phyloP scores from a whole-genome alignment of 2,888 invertebrate genomes.

The Stenoptilia bipunctidactyla region DNA sequence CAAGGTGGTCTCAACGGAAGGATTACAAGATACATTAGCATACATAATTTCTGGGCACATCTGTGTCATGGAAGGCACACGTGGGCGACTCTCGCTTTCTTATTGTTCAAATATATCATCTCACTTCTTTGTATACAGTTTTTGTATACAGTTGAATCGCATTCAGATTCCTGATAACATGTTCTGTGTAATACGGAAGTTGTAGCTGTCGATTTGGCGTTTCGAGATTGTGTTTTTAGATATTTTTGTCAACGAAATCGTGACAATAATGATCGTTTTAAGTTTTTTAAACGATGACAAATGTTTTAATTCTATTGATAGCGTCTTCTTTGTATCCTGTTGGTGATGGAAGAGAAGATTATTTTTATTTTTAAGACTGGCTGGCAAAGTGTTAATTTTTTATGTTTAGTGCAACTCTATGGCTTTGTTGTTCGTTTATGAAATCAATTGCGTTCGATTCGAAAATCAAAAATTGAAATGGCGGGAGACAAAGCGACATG shows the following conservation, averaged over 20 bases:
- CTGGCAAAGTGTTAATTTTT: background rate
- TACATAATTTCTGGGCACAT: conserved; percentile 62
- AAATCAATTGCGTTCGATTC: conserved; percentile 60
- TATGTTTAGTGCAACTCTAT: conserved; percentile 5
- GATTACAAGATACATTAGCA: conserved; percentile 61
- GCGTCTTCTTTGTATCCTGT: background rate
- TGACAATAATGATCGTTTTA: conserved; percentile 16
- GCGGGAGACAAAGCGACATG: conserved; percentile 50
- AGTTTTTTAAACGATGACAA: background rate
- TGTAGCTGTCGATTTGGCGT: conserved; percentile 26
- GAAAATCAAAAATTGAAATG: conserved; percentile 66
- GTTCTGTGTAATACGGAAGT: conserved; percentile 37
- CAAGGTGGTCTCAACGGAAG: conserved; percentile 60
- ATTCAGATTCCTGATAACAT: conserved; percentile 34
- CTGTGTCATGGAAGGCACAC: conserved; percentile 30
- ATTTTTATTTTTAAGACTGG: background rate
- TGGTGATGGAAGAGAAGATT: background rate
- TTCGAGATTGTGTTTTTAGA: conserved; percentile 24
- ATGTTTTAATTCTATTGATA: conserved; percentile 1
- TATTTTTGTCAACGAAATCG: conserved; percentile 29
- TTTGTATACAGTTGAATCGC: conserved; percentile 13
- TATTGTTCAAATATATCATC: conserved; percentile 51
- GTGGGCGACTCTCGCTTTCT: conserved; percentile 45
- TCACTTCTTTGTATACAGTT: conserved; percentile 35
- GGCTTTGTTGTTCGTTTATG: conserved; percentile 16